These are phyloP conservation scores for Brachylomia viminalis DNA, from an alignment of 2,888 invertebrate genomes.

Conservation along the genomic window DNA sequence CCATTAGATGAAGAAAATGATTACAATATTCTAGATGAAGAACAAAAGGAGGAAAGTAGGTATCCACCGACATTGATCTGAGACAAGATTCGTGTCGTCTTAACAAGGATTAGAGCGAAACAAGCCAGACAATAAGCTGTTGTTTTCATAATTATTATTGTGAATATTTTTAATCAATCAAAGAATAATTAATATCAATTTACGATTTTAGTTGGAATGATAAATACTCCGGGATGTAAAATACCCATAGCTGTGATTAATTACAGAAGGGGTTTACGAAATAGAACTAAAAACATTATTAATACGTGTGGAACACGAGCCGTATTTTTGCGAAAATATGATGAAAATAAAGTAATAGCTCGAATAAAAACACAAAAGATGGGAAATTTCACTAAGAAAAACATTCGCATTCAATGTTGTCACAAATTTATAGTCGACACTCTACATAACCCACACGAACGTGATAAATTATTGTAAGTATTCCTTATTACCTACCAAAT, in stretches of 20 bases:
- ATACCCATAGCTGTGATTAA: conserved; percentile 77
- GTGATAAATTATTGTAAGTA: conserved; percentile 42
- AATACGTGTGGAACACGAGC: conserved; percentile 79
- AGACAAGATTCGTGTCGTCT: neutral
- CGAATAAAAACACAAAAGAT: conserved; percentile 74
- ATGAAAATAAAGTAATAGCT: conserved; percentile 72
- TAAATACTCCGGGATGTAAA: conserved; percentile 81
- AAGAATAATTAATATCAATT: neutral
- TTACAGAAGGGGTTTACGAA: conserved; percentile 69
- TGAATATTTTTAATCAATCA: neutral
- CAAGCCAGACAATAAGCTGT: neutral
- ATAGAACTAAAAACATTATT: conserved; percentile 52
- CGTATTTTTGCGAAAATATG: conserved; percentile 78
- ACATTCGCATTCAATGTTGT: conserved; percentile 78
- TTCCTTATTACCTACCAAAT: neutral
- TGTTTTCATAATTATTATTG: neutral
- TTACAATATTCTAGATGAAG: conserved; percentile 54
- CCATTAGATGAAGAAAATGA: conserved; percentile 45
- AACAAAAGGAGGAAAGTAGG: conserved; percentile 49
- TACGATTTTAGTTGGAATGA: conserved; percentile 73
- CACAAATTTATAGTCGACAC: conserved; percentile 75
- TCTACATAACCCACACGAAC: conserved; percentile 55
- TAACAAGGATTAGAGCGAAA: neutral
- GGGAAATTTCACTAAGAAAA: conserved; percentile 73
- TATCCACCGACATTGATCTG: neutral